phyloP scores from a whole-genome alignment of 2,888 invertebrate genomes.

The Bellardia bayeri region DNA sequence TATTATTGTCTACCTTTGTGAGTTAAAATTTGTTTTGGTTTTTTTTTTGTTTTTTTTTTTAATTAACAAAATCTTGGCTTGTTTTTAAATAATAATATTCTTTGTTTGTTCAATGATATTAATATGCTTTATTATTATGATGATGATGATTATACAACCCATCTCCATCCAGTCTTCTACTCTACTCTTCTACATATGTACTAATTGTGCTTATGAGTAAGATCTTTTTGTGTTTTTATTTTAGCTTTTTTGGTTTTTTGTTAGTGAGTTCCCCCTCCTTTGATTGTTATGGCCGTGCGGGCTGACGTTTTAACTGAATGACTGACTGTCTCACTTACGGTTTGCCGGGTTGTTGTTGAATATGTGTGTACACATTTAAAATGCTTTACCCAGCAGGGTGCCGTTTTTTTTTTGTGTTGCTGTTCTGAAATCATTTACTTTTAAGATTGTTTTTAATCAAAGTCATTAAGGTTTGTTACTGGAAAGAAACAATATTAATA shows the following conservation, averaged over 20 bases:
- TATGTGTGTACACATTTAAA: conserved; percentile 69
- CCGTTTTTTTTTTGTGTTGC: conserved; percentile 64
- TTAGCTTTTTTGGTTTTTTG: conserved; percentile 41
- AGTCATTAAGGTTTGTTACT: conserved; percentile 73
- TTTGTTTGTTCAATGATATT: conserved; percentile 68
- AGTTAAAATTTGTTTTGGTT: conserved; percentile 13
- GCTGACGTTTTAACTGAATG: neutral
- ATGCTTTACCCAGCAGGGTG: conserved; percentile 73
- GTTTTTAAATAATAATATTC: conserved; percentile 41
- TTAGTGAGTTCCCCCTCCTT: conserved; percentile 53
- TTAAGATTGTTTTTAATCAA: conserved; percentile 74
- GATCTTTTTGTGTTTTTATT: conserved; percentile 52
- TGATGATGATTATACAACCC: conserved; percentile 62
- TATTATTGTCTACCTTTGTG: conserved; percentile 59
- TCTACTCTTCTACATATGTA: conserved; percentile 56
- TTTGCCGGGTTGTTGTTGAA: neutral
- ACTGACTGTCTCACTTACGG: neutral
- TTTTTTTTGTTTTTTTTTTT: conserved; percentile 5
- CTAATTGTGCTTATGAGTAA: conserved; percentile 55
- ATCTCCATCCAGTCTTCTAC: conserved; percentile 21
- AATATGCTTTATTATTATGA: conserved; percentile 67
- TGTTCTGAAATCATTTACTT: conserved; percentile 73
- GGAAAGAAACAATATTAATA: conserved; percentile 68
- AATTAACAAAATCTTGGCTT: conserved; percentile 53
- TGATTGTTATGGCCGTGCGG: conserved; percentile 28